Evolutionary conservation across 2,113 vertebrate genomes (phyloP).

Genomic region (Bungarus multicinctus): DNA sequence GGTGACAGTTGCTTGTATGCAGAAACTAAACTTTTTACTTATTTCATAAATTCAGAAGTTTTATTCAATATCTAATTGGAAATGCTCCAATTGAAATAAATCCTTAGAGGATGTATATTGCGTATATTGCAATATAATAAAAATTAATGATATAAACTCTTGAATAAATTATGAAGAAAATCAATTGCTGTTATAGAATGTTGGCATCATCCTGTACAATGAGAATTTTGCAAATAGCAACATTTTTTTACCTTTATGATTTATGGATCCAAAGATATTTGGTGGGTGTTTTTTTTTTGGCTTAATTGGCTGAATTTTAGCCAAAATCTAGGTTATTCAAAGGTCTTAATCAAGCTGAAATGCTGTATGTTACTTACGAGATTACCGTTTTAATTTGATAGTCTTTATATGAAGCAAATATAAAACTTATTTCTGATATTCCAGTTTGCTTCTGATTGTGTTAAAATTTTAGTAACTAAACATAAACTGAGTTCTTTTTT

Average conservation of each 20-base stretch:
- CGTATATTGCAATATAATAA: not conserved
- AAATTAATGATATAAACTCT: not conserved
- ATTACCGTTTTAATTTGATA: conserved; percentile 2
- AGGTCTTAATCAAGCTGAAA: not conserved
- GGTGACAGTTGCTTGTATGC: not conserved
- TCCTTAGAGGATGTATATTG: not conserved
- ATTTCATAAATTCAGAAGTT: not conserved
- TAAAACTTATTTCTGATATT: not conserved
- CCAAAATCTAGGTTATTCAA: conserved; percentile 1
- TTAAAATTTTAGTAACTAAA: not conserved
- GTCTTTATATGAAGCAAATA: not conserved
- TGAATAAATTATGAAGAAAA: not conserved
- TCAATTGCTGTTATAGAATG: not conserved
- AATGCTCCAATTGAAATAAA: not conserved
- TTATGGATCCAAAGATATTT: not conserved
- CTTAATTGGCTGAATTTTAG: conserved; percentile 7
- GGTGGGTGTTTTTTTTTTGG: not conserved
- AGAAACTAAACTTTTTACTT: not conserved
- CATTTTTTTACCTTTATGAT: not conserved
- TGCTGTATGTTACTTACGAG: not conserved
- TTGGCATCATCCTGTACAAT: not conserved
- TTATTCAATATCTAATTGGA: not conserved
- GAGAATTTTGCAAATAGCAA: not conserved
- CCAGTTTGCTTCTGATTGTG: not conserved
- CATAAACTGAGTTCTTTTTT: not conserved